These are phyloP conservation scores for Pseudorasbora parva DNA, from an alignment of 2,113 vertebrate species.

Conservation along the genomic window DNA sequence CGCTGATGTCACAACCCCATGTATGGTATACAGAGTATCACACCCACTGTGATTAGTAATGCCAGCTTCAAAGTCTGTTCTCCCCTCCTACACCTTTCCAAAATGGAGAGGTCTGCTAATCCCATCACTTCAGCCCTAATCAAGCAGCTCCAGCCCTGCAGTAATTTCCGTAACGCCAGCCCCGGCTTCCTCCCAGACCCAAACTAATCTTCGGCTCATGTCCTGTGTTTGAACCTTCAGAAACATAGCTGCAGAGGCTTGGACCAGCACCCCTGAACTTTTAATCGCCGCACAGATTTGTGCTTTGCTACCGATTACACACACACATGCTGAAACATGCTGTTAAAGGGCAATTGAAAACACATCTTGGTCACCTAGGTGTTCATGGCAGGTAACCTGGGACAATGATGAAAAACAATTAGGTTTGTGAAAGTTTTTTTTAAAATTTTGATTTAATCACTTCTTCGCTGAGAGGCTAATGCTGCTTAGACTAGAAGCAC, in stretches of 20 bases:
- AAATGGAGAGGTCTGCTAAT: slow-evolving; percentile 47
- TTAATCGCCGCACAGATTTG: slow-evolving; percentile 34
- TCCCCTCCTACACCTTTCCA: slow-evolving; percentile 34
- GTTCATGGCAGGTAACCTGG: neutral
- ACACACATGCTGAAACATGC: slow-evolving; percentile 40
- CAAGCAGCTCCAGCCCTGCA: slow-evolving; percentile 62
- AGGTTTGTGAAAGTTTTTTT: neutral
- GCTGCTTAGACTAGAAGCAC: neutral
- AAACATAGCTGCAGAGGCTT: slow-evolving; percentile 23
- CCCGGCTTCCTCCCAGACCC: slow-evolving; percentile 57
- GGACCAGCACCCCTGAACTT: slow-evolving; percentile 15
- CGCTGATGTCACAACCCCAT: slow-evolving; percentile 37
- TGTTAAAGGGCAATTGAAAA: neutral
- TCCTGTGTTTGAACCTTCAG: slow-evolving; percentile 66
- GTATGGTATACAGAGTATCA: slow-evolving; percentile 15
- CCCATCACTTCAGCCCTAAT: slow-evolving; percentile 67
- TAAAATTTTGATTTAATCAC: neutral
- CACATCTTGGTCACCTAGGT: neutral
- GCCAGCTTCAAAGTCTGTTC: slow-evolving; percentile 40
- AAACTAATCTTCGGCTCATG: slow-evolving; percentile 55
- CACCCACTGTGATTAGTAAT: slow-evolving; percentile 30
- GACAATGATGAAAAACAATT: neutral
- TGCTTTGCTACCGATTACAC: slow-evolving; percentile 23
- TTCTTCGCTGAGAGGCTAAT: neutral
- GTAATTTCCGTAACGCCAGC: slow-evolving; percentile 63